Percentiles rank a stretch among this genome's conserved stretches.
These are phyloP conservation scores for Pseudachorutes palmiensis DNA, from an alignment of 1,140 invertebrate species.

Conservation along the genomic window DNA sequence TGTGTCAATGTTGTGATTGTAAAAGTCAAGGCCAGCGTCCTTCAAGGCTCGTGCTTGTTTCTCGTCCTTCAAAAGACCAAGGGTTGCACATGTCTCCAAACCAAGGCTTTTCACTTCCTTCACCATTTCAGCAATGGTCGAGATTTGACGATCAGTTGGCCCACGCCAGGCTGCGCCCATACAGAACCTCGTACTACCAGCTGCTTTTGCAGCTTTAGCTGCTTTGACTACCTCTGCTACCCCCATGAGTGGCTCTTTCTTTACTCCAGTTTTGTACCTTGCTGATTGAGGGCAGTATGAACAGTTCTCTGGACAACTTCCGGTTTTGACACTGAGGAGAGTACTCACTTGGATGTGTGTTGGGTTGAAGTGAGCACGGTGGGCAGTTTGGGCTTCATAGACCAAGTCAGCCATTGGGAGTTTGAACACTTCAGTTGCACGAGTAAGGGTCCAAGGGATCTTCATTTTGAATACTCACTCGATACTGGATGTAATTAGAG, in stretches of 20 bases:
- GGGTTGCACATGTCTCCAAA: slow-evolving; percentile 36
- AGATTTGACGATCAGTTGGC: slow-evolving; percentile 21
- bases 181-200: slow-evolving; percentile 34
- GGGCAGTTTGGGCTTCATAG: slow-evolving; percentile 25
- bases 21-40: slow-evolving; percentile 35
- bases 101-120: slow-evolving; percentile 33
- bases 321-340: slow-evolving; percentile 35
- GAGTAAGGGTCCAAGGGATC: slow-evolving; percentile 15
- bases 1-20: slow-evolving; percentile 38
- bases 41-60: slow-evolving; percentile 28
- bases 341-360: slow-evolving; percentile 32
- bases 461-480: too few relatives aligned
- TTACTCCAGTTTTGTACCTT: slow-evolving; percentile 30
- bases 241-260: slow-evolving; percentile 28
- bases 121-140: slow-evolving; percentile 27
- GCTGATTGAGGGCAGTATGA: slow-evolving; percentile 35
- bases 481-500: too few relatives aligned
- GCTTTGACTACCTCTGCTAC: slow-evolving; percentile 23
- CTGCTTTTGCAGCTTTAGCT: slow-evolving; percentile 26
- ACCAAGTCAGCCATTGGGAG: slow-evolving; percentile 33
- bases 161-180: slow-evolving; percentile 38
- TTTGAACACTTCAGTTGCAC: slow-evolving; percentile 19
- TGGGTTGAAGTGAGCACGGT: slow-evolving; percentile 32
- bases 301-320: slow-evolving; percentile 36
- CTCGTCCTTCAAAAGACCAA: slow-evolving; percentile 27